Conservation (phyloP, 1,140 invertebrate genomes). For the Drosophila sp. region DNA sequence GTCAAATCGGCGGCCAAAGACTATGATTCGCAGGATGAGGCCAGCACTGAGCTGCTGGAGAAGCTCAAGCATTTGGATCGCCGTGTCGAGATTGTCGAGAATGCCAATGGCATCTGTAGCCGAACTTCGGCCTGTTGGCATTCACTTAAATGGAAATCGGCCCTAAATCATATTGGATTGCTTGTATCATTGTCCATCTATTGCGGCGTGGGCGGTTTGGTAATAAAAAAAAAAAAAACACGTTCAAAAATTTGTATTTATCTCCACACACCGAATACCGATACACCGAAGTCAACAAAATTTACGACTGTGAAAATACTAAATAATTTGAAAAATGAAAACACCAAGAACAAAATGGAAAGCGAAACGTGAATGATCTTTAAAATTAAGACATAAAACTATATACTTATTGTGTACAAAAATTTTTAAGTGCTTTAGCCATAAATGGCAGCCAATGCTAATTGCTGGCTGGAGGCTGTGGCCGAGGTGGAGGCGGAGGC, state of each 20-base stretch:
- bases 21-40: constrained; percentile 75
- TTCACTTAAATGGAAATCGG: constrained; percentile 84
- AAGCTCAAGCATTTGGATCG: constrained; percentile 81
- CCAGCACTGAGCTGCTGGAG: constrained; percentile 75
- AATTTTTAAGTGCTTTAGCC: constrained; percentile 43
- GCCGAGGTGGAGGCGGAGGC: constrained; percentile 2
- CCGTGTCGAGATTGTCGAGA: constrained; percentile 62
- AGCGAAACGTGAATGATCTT: constrained; percentile 11
- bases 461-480: constrained; percentile 6
- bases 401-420: constrained; percentile 29
- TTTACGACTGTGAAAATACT: constrained; percentile 53
- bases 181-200: constrained; percentile 89
- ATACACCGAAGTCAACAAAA: constrained; percentile 1
- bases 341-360: constrained; percentile 13
- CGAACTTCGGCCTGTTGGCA: constrained; percentile 68
- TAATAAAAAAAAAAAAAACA: constrained; percentile 83
- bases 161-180: constrained; percentile 88
- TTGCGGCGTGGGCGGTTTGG: constrained; percentile 89
- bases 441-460: constrained; percentile 37
- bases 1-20: constrained; percentile 47
- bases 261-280: too few species aligned
- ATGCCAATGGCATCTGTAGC: constrained; percentile 36
- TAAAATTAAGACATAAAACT: constrained; percentile 51
- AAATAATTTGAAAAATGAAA: constrained; percentile 67
- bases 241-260: too few species aligned